Percentiles rank a stretch among this genome's conserved stretches.
phyloP scores from a whole-genome alignment of 2,888 invertebrate genomes.

The Perithous albicinctus region DNA sequence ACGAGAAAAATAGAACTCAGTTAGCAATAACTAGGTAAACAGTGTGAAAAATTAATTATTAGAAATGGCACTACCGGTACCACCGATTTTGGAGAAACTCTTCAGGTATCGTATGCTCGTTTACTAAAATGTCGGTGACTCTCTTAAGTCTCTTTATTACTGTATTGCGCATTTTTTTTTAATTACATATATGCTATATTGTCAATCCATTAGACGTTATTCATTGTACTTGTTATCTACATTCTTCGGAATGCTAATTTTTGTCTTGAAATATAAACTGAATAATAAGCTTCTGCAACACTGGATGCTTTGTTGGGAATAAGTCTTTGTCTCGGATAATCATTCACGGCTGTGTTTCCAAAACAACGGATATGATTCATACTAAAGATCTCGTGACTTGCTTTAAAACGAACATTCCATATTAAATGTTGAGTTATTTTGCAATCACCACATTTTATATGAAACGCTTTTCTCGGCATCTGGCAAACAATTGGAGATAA shows the following conservation, averaged over 20 bases:
- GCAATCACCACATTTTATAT: neutral
- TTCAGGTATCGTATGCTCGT: slow-evolving; percentile 71
- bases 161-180: slow-evolving; percentile 1
- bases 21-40: neutral
- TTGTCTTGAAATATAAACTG: neutral
- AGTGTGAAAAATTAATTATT: neutral
- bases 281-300: neutral
- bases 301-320: neutral
- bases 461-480: neutral
- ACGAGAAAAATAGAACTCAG: neutral
- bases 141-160: neutral
- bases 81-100: slow-evolving; percentile 74
- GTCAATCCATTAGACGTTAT: neutral
- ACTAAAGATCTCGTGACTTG: neutral
- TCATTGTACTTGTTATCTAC: neutral
- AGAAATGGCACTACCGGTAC: slow-evolving; percentile 73
- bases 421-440: neutral
- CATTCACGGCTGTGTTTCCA: neutral
- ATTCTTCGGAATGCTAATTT: neutral
- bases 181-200: neutral
- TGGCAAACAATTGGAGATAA: slow-evolving; percentile 12
- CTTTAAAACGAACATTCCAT: too few species aligned
- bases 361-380: neutral
- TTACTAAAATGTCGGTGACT: neutral
- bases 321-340: neutral